These are phyloP conservation scores for Eutolmus rufibarbis DNA, from an alignment of 2,888 invertebrate genomes.

Conservation along the genomic window DNA sequence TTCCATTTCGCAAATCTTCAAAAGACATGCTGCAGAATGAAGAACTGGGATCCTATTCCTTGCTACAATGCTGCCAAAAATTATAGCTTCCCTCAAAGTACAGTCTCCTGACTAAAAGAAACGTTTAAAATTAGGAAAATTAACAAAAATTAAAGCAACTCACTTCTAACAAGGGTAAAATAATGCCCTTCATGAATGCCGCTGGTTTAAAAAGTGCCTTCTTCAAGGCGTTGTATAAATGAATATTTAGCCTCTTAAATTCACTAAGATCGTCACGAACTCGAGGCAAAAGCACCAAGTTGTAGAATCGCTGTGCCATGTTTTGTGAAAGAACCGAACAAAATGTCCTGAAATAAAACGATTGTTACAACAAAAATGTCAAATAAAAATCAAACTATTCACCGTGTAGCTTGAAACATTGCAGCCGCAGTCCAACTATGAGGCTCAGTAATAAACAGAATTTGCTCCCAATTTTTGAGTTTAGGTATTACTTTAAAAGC, in stretches of 20 bases:
- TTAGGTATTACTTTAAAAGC: conserved; percentile 97
- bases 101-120: conserved; percentile 82
- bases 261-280: conserved; percentile 95
- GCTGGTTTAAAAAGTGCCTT: conserved; percentile 96
- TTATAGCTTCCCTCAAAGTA: conserved; percentile 93
- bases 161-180: conserved; percentile 74
- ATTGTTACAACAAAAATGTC: neutral
- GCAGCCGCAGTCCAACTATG: conserved; percentile 98
- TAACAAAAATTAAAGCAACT: conserved; percentile 46
- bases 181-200: conserved; percentile 94
- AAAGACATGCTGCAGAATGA: conserved; percentile 93
- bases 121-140: conserved; percentile 6
- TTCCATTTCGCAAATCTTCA: conserved; percentile 97
- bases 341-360: conserved; percentile 77
- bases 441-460: conserved; percentile 86
- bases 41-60: conserved; percentile 92
- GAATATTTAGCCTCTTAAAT: conserved; percentile 94
- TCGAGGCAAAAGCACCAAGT: conserved; percentile 89
- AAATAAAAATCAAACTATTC: neutral
- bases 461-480: conserved; percentile 93
- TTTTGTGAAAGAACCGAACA: conserved; percentile 95
- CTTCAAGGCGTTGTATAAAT: conserved; percentile 90
- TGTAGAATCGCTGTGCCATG: conserved; percentile 96
- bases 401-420: conserved; percentile 79
- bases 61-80: conserved; percentile 89